These are phyloP conservation scores for Sternotherus odoratus DNA, from an alignment of 2,797 vertebrate species.

Conservation along the genomic window DNA sequence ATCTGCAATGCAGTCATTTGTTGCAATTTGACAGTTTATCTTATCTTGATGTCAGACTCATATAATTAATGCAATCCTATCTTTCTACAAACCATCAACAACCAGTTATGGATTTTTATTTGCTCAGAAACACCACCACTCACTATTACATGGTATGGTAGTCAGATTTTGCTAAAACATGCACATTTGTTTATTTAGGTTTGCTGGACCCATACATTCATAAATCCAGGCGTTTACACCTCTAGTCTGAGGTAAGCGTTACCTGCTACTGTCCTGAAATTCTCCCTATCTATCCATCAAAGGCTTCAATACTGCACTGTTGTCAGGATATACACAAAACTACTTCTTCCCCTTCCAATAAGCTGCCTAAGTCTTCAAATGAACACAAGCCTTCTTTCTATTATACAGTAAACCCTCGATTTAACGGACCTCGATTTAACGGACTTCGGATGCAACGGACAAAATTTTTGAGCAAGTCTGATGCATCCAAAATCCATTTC, in stretches of 20 bases:
- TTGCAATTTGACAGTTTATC: neutral
- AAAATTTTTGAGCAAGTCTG: too few relatives aligned
- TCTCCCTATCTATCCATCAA: accelerated
- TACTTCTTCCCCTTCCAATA: neutral
- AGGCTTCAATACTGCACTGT: accelerated
- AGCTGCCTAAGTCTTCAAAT: neutral
- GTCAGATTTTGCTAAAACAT: neutral
- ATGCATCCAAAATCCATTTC: too few relatives aligned
- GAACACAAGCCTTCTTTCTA: neutral
- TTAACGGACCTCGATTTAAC: too few relatives aligned
- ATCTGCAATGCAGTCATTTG: neutral
- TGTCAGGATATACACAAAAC: neutral
- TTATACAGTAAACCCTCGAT: too few relatives aligned
- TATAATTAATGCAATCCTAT: neutral
- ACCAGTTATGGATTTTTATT: accelerated
- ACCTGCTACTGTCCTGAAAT: neutral
- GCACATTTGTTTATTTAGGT: accelerated
- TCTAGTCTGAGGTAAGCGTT: neutral
- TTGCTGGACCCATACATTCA: neutral
- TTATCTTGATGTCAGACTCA: neutral
- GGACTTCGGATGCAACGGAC: too few relatives aligned
- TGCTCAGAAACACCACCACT: accelerated
- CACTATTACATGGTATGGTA: accelerated
- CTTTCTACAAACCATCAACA: accelerated
- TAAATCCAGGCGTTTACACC: neutral